Evolutionary conservation across 30 jellyfish, hydroid and myxozoan species (phyloP).

Genomic region (Chrysaora quinquecirrha): DNA sequence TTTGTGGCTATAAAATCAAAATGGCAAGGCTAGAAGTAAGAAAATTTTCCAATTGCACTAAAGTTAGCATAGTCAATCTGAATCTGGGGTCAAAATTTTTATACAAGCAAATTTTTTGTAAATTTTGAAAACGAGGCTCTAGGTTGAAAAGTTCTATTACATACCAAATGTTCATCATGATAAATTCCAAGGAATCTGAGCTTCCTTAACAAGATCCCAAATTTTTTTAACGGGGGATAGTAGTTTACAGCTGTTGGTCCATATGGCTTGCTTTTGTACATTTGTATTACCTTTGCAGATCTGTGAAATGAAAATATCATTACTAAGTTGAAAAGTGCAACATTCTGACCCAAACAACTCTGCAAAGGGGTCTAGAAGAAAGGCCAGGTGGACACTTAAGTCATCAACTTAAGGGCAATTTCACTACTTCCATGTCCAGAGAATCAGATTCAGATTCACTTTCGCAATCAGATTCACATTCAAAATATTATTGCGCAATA

Average conservation of each 20-base stretch:
- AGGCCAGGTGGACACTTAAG: not conserved
- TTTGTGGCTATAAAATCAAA: not conserved
- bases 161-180: conserved; percentile 96
- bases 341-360: not conserved
- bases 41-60: too few relatives aligned
- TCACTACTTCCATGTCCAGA: too few relatives aligned
- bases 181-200: conserved; percentile 87
- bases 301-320: too few relatives aligned
- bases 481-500: too few relatives aligned
- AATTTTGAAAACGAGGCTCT: too few relatives aligned
- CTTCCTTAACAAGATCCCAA: conserved; percentile 69
- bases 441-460: too few relatives aligned
- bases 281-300: conserved; percentile 78
- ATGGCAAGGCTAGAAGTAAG: not conserved
- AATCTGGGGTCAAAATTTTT: too few relatives aligned
- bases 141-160: conserved; percentile 6
- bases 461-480: too few relatives aligned
- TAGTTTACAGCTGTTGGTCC: conserved; percentile 51
- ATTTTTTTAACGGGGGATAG: conserved; percentile 86
- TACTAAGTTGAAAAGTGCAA: too few relatives aligned
- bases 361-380: not conserved
- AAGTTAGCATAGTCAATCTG: too few relatives aligned
- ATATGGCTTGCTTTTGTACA: conserved; percentile 66
- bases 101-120: too few relatives aligned
- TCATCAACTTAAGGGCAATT: not conserved